Evolutionary conservation across 2,113 vertebrate genomes (phyloP), one percentile per base, ranked within the genome.

Genomic region (Seriola dumerili): DNA sequence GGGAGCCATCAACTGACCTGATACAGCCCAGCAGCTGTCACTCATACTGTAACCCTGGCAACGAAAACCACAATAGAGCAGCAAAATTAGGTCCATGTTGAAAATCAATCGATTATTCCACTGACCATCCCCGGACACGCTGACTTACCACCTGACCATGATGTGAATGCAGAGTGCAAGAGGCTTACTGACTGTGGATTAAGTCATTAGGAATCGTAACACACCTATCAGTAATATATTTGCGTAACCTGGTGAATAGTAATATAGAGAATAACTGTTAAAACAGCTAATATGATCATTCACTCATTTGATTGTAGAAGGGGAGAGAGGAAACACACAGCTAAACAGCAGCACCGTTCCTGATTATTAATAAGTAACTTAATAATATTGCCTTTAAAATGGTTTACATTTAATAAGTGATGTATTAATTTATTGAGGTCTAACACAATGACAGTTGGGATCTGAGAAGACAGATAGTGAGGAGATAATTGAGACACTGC

Each of bases 111-210:
- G 19, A 68, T 44, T 44, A 40, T 8, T 44, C 42, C 19, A 42
- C 11, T 65, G 44, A 72, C 32, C 32, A 14, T 72, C 62, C 46
- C 32, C 23, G 32, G 38, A 50, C 36, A 4, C 0, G 17, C 34
- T 9, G n/a, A 46, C 3, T 9, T 4, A 19, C 4, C 19, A 67
- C 72, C 80, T 78, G 48, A 40, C 42, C 57, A 4, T 19, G 8
- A 76, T 40, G 75, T 85, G 84, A 74, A 69, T 40, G 16, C 72
- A 77, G 74, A 40, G 42, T 13, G 21, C 9, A 84, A 78, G 48
- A 66, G 78, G 80, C 40, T 85, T 80, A 88, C 65, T 85, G 79
- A 88, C 65, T 81, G 78, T 82, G 76, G 78, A 85, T 85, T 4
- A 69, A 87, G 70, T 70, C 67, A 80, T 85, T 68, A 9, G 5